Conservation (phyloP, 2,113 vertebrate species). For the Sakesphorus luctuosus region DNA sequence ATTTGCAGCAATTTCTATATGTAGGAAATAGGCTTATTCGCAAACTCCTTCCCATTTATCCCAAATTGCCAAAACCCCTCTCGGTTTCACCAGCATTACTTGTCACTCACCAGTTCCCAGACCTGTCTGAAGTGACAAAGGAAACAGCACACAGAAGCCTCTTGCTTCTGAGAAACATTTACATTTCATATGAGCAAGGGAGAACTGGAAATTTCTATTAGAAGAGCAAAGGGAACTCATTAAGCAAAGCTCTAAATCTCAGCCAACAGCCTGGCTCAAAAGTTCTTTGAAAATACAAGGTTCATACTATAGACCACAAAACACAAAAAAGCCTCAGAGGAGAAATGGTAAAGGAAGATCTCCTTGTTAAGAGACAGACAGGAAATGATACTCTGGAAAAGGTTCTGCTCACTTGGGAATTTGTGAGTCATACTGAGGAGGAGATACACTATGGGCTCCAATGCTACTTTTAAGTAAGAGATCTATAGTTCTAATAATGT, state of each 20-base stretch:
- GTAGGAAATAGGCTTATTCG: background rate
- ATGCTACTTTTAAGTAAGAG: background rate
- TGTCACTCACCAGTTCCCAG: background rate
- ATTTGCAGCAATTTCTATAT: background rate
- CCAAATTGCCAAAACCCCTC: background rate
- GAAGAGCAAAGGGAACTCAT: background rate
- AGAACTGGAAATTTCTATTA: background rate
- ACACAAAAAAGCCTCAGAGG: background rate
- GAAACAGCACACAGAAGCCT: background rate
- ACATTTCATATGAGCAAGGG: conserved; percentile 11
- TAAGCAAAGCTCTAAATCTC: background rate
- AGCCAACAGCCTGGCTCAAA: background rate
- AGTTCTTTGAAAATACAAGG: background rate
- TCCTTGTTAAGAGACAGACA: background rate
- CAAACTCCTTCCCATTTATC: background rate
- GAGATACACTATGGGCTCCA: background rate
- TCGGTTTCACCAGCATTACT: background rate
- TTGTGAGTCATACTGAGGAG: background rate
- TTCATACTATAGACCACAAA: background rate
- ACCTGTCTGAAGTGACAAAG: background rate
- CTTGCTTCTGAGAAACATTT: background rate
- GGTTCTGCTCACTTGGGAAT: background rate
- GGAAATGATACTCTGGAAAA: background rate
- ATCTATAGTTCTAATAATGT: background rate
- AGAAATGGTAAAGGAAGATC: background rate